A percentile compares a stretch with the other conserved stretches of the same genome.
phyloP scores from a whole-genome alignment of 2,113 vertebrate genomes.

The Pterocles burchelli region DNA sequence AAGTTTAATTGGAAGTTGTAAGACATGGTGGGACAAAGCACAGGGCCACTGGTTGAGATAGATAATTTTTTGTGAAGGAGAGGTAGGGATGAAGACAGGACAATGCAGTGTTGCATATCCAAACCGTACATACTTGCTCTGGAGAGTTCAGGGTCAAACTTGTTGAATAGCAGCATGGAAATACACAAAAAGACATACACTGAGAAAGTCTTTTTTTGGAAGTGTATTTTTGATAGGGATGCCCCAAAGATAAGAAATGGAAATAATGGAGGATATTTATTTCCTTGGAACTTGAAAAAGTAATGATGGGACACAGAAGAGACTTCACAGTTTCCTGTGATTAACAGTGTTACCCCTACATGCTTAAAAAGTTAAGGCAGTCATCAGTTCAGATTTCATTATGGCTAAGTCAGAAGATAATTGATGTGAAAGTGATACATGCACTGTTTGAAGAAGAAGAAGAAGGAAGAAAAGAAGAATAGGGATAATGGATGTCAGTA shows the following conservation, averaged over 20 bases:
- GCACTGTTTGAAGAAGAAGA: not conserved
- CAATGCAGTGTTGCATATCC: fast-evolving
- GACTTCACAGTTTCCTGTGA: not conserved
- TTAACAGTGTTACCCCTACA: not conserved
- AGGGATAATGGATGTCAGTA: not conserved
- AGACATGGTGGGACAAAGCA: not conserved
- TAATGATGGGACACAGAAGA: not conserved
- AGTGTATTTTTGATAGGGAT: not conserved
- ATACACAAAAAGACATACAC: not conserved
- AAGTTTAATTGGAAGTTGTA: not conserved
- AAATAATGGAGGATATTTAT: not conserved
- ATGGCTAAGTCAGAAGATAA: not conserved
- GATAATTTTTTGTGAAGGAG: not conserved
- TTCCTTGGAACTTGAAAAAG: not conserved
- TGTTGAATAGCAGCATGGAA: not conserved
- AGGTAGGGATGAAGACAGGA: not conserved
- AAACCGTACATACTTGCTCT: fast-evolving
- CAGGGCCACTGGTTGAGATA: not conserved
- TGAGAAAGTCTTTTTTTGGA: not conserved
- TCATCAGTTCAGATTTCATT: not conserved
- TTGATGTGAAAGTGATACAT: not conserved
- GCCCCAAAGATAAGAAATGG: not conserved
- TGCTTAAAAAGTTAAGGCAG: not conserved
- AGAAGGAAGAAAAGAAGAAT: not conserved
- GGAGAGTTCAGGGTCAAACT: not conserved